Base-by-base conservation (phyloP, 35 echinoderm and acorn worm species). In the Amphiura filiformis region DNA sequence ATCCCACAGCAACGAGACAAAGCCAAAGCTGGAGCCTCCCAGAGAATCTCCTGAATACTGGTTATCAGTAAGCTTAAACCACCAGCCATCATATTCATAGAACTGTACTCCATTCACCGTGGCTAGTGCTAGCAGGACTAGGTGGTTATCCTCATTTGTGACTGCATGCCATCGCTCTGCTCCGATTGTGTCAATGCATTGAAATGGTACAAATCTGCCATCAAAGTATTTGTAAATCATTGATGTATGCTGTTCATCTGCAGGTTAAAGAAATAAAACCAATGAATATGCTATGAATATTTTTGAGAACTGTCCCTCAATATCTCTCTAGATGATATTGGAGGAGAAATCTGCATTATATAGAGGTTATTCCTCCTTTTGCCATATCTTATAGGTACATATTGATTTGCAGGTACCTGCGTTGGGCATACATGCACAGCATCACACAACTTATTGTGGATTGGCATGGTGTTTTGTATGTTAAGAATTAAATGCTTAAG, bases 161-260 rank as follows among this genome's bases (percentile, higher is more conserved):
- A 85, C 35, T 34, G 83, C 47, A 70, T 85, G 83, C 83, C 83
- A 85, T 17, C 36, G n/a, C 1, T 61, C 35, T 14, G 83, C 83
- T 35, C 83, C 83, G n/a, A 56, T 65, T 15, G 83, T 36, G 31
- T 35, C 13, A 14, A 85, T 85, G 56, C 44, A 37, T 85, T 85
- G 83, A 36, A 85, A 85, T 15, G 83, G 83, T 65, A 85, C 83
- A 37, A 85, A 85, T 37, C 65, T 56, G 37, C 39, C 39, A 30
- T 61, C 23, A 34, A 32, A 23, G 56, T 85, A 85, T 64, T 85
- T 85, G 83, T 85, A 85, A 61, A 85, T 85, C 35, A 85, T 36
- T 7, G 83, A 85, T 18, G 9, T 2, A n/a, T 70, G 26, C 26
- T 70, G 7, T 70, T 70, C 28, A 70, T 70, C 61, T 70, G 61